Percentiles rank a stretch among this genome's conserved stretches.
phyloP scores from a whole-genome alignment of 1,140 invertebrate species.

The Octopus bimaculoides region DNA sequence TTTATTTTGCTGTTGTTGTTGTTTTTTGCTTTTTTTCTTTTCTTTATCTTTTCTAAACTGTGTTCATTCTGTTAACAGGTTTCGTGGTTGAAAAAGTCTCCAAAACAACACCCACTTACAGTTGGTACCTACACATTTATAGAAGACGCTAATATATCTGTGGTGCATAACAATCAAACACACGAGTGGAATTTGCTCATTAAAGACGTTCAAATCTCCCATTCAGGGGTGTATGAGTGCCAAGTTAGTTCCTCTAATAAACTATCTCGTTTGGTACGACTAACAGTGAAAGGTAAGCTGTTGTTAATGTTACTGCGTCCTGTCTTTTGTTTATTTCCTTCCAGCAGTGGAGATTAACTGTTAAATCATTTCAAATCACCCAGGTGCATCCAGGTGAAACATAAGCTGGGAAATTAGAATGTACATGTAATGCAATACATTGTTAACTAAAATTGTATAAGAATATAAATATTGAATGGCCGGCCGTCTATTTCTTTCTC shows the following conservation, averaged over 20 bases:
- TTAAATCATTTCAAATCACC: too few species aligned
- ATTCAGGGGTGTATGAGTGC: conserved; percentile 43
- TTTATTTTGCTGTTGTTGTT: too few species aligned
- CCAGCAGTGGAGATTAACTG: too few species aligned
- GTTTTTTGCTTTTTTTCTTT: background rate
- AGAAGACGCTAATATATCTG: conserved; percentile 26
- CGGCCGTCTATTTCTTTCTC: background rate
- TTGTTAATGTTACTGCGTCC: background rate
- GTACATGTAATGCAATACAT: too few species aligned
- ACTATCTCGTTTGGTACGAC: conserved; percentile 23
- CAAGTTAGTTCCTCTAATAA: conserved; percentile 38
- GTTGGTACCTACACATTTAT: conserved; percentile 32
- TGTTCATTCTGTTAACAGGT: conserved; percentile 27
- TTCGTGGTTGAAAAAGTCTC: conserved; percentile 37
- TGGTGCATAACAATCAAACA: conserved; percentile 24
- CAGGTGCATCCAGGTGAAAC: too few species aligned
- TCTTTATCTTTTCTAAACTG: background rate
- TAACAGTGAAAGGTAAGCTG: conserved; percentile 28
- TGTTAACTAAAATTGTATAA: background rate
- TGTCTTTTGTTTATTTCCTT: too few species aligned
- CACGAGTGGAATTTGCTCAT: conserved; percentile 39
- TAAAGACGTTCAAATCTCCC: conserved; percentile 29
- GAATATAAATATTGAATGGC: background rate
- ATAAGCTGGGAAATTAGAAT: too few species aligned
- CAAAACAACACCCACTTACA: conserved; percentile 32